Conservation (phyloP, 2,888 invertebrate genomes). For the Diarsia mendica region DNA sequence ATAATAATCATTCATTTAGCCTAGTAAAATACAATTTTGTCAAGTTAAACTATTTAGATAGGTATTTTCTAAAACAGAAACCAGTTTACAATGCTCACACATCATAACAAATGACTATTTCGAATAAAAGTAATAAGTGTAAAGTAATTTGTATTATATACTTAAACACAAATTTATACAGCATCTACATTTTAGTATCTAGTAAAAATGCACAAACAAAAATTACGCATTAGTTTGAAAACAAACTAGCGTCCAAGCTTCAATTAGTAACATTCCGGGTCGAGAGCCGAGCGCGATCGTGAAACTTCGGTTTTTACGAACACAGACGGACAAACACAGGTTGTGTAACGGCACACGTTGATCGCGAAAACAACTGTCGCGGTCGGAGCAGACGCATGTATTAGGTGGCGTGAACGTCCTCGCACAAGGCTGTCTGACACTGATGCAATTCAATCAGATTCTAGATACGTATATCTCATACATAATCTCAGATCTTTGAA, state of each 20-base stretch:
- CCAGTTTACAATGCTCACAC: neutral
- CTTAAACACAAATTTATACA: constrained; percentile 3
- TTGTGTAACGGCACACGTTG: constrained; percentile 66
- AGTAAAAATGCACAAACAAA: constrained; percentile 17
- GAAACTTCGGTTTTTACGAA: constrained; percentile 53
- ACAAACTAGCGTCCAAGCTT: constrained; percentile 29
- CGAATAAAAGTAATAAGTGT: neutral
- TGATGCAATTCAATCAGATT: constrained; percentile 72
- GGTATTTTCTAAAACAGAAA: constrained; percentile 13
- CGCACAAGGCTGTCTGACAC: constrained; percentile 79
- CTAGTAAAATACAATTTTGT: constrained; percentile 26
- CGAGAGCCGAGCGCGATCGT: constrained; percentile 42
- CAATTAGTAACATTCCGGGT: constrained; percentile 46
- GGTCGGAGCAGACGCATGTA: constrained; percentile 75
- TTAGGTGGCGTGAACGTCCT: constrained; percentile 79
- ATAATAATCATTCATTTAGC: constrained; percentile 27
- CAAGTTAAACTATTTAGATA: constrained; percentile 3
- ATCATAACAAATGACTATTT: constrained; percentile 1
- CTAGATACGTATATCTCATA: constrained; percentile 64
- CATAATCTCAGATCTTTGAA: constrained; percentile 49
- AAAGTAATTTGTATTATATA: neutral
- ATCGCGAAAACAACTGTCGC: constrained; percentile 67
- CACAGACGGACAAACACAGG: constrained; percentile 57
- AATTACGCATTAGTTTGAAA: constrained; percentile 36
- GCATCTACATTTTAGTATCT: neutral